phyloP scores from a whole-genome alignment of 2,797 vertebrate species.

The Ambastaia sidthimunki region DNA sequence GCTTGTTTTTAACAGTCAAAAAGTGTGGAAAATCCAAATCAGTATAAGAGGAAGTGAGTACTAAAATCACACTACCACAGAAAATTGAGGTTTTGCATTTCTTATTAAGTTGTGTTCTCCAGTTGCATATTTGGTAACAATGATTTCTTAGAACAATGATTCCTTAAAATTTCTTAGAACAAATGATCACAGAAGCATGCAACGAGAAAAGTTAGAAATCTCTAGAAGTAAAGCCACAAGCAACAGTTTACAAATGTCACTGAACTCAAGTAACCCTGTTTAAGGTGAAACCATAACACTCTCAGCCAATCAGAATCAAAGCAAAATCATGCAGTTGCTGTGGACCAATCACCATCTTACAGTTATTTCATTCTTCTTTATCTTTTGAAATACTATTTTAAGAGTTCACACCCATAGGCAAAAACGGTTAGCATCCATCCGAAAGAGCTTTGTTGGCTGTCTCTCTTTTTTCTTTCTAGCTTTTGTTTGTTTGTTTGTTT shows the following conservation, averaged over 20 bases:
- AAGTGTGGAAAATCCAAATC: background rate
- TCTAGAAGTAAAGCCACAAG: slow-evolving; percentile 14
- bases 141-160: too few species aligned
- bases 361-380: slow-evolving; percentile 44
- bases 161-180: too few species aligned
- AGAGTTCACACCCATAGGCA: slow-evolving; percentile 58
- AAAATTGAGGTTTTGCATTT: background rate
- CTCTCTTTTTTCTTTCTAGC: slow-evolving; percentile 49
- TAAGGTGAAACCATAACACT: slow-evolving; percentile 79
- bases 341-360: slow-evolving; percentile 73
- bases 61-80: background rate
- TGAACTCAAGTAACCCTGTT: slow-evolving; percentile 80
- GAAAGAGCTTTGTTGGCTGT: slow-evolving; percentile 48
- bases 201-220: too few species aligned
- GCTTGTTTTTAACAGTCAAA: background rate
- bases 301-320: slow-evolving; percentile 72
- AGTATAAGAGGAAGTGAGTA: slow-evolving; percentile 32
- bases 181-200: too few species aligned
- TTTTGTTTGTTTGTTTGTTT: too few species aligned
- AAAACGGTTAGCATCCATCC: slow-evolving; percentile 64
- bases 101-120: too few species aligned
- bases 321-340: slow-evolving; percentile 72
- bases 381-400: slow-evolving; percentile 66
- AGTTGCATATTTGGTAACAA: too few species aligned
- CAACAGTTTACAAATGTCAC: slow-evolving; percentile 66